Conservation (phyloP, 1,140 invertebrate genomes). For the Magallana ariakensis region DNA sequence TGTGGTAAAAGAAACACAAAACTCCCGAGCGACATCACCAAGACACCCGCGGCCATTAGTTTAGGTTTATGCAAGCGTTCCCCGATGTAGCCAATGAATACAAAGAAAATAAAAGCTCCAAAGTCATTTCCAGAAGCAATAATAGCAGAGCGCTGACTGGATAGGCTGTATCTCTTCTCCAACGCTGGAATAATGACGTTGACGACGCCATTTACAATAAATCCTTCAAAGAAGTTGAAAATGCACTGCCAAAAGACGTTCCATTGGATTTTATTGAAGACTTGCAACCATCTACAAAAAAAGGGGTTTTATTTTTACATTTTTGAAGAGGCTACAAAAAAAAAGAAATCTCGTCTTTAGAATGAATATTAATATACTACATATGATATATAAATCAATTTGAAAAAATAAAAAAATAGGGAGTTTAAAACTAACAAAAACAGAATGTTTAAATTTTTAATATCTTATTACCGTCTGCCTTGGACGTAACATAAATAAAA, state of each 20-base stretch:
- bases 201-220: slow-evolving; percentile 91
- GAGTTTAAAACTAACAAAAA: no score
- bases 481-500: no score
- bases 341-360: no score
- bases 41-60: slow-evolving; percentile 85
- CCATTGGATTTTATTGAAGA: slow-evolving; percentile 62
- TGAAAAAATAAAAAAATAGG: no score
- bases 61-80: slow-evolving; percentile 89
- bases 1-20: slow-evolving; percentile 95
- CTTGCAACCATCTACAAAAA: slow-evolving; percentile 60
- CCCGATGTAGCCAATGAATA: slow-evolving; percentile 91
- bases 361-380: no score
- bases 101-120: slow-evolving; percentile 87
- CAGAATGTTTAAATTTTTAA: no score
- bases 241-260: slow-evolving; percentile 66
- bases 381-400: no score
- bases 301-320: background rate
- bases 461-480: no score
- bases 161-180: slow-evolving; percentile 88
- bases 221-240: slow-evolving; percentile 81
- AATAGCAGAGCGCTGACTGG: slow-evolving; percentile 86
- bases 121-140: slow-evolving; percentile 90
- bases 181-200: slow-evolving; percentile 93
- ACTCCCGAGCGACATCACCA: slow-evolving; percentile 88
- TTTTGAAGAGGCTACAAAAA: no score